Evolutionary conservation across 2,797 vertebrate genomes (phyloP).

Genomic region (Buceros bicornis): DNA sequence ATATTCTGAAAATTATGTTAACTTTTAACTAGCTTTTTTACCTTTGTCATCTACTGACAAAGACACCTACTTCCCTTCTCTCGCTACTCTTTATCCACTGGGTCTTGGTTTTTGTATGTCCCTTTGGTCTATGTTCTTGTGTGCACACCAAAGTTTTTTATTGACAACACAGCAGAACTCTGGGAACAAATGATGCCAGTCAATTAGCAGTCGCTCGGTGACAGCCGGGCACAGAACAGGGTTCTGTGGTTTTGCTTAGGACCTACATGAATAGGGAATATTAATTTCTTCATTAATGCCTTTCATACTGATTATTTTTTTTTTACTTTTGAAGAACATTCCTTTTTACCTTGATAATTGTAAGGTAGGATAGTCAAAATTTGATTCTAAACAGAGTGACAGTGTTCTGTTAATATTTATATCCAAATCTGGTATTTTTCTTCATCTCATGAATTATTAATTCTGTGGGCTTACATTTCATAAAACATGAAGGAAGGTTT

Average conservation of each 20-base stretch:
- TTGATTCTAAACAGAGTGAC: constrained; percentile 40
- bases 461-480: constrained; percentile 61
- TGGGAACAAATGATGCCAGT: background rate
- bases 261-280: background rate
- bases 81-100: background rate
- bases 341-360: constrained; percentile 17
- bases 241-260: background rate
- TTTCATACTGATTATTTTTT: background rate
- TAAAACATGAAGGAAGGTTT: constrained; percentile 72
- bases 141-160: background rate
- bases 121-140: background rate
- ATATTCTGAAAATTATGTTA: background rate
- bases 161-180: background rate
- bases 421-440: constrained; percentile 60
- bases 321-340: constrained; percentile 33
- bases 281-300: constrained; percentile 39
- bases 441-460: constrained; percentile 66
- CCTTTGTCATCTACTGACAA: background rate
- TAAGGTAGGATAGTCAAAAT: constrained; percentile 35
- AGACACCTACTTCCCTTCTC: background rate
- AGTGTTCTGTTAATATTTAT: constrained; percentile 68
- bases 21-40: background rate
- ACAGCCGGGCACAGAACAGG: background rate
- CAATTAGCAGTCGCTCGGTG: background rate
- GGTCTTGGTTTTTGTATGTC: background rate